Percentiles rank a stretch among this genome's conserved stretches.
These are phyloP conservation scores for Phylloscopus trochiloides DNA, from an alignment of 2,113 vertebrate genomes.

Conservation along the genomic window DNA sequence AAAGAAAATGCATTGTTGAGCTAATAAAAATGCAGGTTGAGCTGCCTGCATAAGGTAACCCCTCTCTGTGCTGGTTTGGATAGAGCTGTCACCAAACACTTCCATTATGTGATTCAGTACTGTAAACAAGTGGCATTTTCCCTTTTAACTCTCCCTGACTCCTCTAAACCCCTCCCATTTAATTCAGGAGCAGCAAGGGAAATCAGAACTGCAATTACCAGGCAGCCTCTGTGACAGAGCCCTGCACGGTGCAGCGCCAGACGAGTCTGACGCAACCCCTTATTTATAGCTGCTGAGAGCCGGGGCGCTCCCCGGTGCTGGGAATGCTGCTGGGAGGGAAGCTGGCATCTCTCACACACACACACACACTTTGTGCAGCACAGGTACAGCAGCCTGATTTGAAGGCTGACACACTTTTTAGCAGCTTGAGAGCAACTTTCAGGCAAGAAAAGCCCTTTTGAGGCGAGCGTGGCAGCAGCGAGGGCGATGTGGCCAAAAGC, in stretches of 20 bases:
- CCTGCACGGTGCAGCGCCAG: not conserved
- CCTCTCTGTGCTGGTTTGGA: not conserved
- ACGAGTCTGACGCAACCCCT: not conserved
- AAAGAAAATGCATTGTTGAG: not conserved
- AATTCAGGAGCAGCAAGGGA: conserved; percentile 37
- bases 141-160: conserved; percentile 52
- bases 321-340: not conserved
- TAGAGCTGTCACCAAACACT: not conserved
- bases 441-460: not conserved
- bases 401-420: not conserved
- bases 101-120: not conserved
- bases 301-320: not conserved
- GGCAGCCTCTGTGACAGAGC: conserved; percentile 19
- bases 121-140: conserved; percentile 52
- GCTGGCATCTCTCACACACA: not conserved
- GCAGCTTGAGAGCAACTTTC: not conserved
- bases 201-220: conserved; percentile 45
- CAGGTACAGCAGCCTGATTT: not conserved
- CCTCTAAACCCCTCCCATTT: conserved; percentile 47
- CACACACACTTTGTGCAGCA: accelerated
- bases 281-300: conserved; percentile 36
- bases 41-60: not conserved
- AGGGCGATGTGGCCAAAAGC: not conserved
- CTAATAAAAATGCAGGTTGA: not conserved
- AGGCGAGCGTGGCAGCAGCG: accelerated